These are phyloP conservation scores for Pogona vitticeps DNA, from an alignment of 2,113 vertebrate genomes.

Conservation along the genomic window DNA sequence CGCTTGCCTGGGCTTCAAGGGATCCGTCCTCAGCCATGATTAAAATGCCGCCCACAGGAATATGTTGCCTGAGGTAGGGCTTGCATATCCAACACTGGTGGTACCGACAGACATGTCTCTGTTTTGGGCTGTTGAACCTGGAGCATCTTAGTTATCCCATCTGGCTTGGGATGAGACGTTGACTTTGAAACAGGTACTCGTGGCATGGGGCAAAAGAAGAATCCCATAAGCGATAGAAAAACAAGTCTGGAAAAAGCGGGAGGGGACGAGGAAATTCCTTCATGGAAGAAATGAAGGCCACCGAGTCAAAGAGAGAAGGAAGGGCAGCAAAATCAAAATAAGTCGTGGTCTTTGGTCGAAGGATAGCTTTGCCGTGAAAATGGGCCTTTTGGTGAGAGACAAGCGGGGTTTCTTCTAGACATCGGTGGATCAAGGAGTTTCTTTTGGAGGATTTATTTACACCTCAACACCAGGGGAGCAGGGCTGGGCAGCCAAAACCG, in stretches of 20 bases:
- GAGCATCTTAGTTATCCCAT: not conserved
- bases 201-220: not conserved
- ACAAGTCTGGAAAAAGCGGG: conserved; percentile 13
- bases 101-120: too few relatives aligned
- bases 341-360: not conserved
- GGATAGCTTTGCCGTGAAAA: conserved; percentile 45
- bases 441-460: conserved; percentile 72
- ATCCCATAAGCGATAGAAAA: not conserved
- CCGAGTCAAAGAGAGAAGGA: not conserved
- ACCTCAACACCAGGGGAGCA: conserved; percentile 61
- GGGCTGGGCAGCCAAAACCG: conserved; percentile 61
- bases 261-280: not conserved
- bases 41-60: too few relatives aligned
- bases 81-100: not conserved
- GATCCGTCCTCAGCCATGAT: too few relatives aligned
- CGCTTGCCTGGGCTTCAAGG: too few relatives aligned
- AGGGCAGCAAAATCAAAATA: conserved; percentile 37
- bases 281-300: conserved; percentile 32
- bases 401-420: conserved; percentile 67
- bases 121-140: too few relatives aligned
- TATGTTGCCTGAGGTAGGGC: too few relatives aligned
- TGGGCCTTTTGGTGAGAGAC: conserved; percentile 51
- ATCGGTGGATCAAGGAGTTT: conserved; percentile 54
- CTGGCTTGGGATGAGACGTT: not conserved
- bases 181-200: not conserved